Evolutionary conservation across 2,797 vertebrate genomes (phyloP).

Genomic region (Neosilurus hyrtlii): DNA sequence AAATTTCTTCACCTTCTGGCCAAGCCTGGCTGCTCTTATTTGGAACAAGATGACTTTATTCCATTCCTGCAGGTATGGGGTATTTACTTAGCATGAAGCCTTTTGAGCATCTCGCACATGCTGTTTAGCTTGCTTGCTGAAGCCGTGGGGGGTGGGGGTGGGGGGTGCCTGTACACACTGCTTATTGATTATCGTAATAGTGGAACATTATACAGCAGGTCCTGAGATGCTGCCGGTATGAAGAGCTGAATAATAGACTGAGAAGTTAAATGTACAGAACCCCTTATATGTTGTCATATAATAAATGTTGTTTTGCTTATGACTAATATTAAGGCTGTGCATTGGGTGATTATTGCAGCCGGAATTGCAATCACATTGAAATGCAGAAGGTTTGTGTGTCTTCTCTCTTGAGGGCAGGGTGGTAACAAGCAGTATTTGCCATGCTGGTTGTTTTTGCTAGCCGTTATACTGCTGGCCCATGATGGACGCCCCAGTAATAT

Average conservation of each 20-base stretch:
- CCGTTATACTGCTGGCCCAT: slow-evolving; percentile 48
- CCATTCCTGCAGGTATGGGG: slow-evolving; percentile 90
- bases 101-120: neutral
- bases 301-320: slow-evolving; percentile 7
- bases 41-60: slow-evolving; percentile 97
- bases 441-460: slow-evolving; percentile 55
- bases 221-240: neutral
- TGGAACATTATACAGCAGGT: neutral
- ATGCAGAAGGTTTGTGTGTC: slow-evolving; percentile 17
- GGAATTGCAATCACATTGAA: slow-evolving; percentile 22
- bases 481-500: slow-evolving; percentile 65
- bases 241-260: neutral
- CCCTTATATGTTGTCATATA: neutral
- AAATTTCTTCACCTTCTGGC: slow-evolving; percentile 92
- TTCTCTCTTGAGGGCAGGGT: slow-evolving; percentile 16
- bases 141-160: too few relatives aligned
- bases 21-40: slow-evolving; percentile 87
- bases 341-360: slow-evolving; percentile 10
- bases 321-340: neutral
- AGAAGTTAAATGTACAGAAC: neutral
- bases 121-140: neutral
- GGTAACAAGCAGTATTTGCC: slow-evolving; percentile 47
- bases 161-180: neutral
- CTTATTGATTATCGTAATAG: neutral
- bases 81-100: neutral